Conservation (phyloP, 2,797 vertebrate species). For the Myotis pilosus region DNA sequence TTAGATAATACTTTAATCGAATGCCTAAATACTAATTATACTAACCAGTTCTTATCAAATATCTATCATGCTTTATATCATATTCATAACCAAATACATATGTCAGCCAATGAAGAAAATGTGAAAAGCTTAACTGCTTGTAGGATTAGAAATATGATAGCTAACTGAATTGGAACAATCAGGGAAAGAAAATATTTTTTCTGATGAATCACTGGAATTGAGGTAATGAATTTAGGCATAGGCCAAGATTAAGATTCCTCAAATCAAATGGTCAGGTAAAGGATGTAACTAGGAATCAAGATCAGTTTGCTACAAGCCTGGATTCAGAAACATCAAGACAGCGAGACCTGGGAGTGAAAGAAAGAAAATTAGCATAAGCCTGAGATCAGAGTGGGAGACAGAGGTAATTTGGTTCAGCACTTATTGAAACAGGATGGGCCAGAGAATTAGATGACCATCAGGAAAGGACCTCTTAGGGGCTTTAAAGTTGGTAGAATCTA, state of each 20-base stretch:
- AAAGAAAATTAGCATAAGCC: not conserved
- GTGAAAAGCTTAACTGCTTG: not conserved
- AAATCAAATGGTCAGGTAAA: not conserved
- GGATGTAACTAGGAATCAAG: not conserved
- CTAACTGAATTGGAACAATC: not conserved
- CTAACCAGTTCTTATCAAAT: slow-evolving; percentile 9
- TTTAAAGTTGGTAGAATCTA: not conserved
- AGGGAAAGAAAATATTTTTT: not conserved
- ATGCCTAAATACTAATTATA: not conserved
- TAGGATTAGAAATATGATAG: not conserved
- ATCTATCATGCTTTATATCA: not conserved
- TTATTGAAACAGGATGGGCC: not conserved
- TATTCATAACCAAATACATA: not conserved
- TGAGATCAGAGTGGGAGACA: not conserved
- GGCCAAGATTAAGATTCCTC: not conserved
- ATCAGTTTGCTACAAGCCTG: not conserved
- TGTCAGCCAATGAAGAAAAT: slow-evolving; percentile 30
- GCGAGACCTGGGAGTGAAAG: not conserved
- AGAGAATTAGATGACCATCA: not conserved
- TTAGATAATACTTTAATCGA: slow-evolving; percentile 1
- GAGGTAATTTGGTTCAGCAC: not conserved
- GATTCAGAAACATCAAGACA: not conserved
- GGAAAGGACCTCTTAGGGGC: not conserved
- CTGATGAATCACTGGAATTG: not conserved
- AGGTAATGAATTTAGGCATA: not conserved